Percentiles rank a stretch among this genome's conserved stretches.
Evolutionary conservation across 2,888 invertebrate genomes (phyloP).

Genomic region (Ametastegia equiseti): DNA sequence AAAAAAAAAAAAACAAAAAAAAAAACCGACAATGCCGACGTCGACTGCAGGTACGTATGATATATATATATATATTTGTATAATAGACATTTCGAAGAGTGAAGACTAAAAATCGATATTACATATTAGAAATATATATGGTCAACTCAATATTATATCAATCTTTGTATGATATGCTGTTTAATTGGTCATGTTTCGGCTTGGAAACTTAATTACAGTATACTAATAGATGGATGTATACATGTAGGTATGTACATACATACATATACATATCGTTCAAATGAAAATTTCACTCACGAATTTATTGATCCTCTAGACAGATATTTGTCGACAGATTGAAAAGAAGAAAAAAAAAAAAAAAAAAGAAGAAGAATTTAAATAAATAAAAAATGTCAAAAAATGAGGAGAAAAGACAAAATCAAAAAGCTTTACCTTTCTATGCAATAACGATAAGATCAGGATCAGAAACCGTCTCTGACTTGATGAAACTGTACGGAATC

Average conservation of each 20-base stretch:
- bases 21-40: too few species aligned
- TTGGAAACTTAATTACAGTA: background rate
- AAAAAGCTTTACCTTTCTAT: background rate
- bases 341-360: background rate
- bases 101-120: background rate
- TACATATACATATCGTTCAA: background rate
- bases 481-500: slow-evolving; percentile 71
- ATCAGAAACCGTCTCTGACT: background rate
- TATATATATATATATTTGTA: too few species aligned
- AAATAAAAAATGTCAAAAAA: background rate
- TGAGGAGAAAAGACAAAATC: background rate
- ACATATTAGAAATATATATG: background rate
- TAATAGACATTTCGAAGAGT: background rate
- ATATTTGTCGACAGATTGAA: too few species aligned
- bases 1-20: too few species aligned
- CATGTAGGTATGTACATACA: background rate
- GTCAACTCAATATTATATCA: slow-evolving; percentile 38
- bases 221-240: background rate
- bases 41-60: too few species aligned
- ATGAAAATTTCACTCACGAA: too few species aligned
- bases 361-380: background rate
- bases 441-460: background rate
- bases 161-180: slow-evolving; percentile 56
- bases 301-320: too few species aligned
- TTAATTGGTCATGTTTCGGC: slow-evolving; percentile 50